A percentile compares a stretch with the other conserved stretches of the same genome.
Conservation (phyloP, 2,113 vertebrate species). For the Tragelaphus scriptus region DNA sequence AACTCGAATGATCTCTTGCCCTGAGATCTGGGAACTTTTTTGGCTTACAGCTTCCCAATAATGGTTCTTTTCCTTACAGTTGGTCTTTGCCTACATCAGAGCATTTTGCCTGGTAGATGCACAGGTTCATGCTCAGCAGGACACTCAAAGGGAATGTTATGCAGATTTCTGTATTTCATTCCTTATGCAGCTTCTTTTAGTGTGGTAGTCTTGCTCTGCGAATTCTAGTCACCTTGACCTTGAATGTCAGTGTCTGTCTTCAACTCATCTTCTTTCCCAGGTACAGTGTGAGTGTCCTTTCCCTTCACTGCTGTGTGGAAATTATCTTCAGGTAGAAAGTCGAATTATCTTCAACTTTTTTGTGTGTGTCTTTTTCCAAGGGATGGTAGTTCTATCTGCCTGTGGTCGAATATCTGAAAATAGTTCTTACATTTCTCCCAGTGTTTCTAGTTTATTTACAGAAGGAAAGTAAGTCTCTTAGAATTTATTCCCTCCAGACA, state of each 20-base stretch:
- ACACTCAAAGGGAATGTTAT: neutral
- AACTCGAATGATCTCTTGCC: neutral
- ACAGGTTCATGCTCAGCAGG: neutral
- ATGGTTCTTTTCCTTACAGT: neutral
- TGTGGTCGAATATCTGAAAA: neutral
- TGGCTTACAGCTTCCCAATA: neutral
- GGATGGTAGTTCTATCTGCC: neutral
- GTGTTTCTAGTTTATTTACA: neutral
- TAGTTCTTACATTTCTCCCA: neutral
- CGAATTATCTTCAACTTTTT: neutral
- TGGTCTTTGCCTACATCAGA: neutral
- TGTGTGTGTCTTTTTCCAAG: neutral
- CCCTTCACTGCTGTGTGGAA: neutral
- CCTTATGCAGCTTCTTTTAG: neutral
- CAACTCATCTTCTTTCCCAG: neutral
- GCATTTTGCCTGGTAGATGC: neutral
- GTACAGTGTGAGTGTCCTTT: neutral
- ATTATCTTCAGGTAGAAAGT: neutral
- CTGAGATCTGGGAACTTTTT: neutral
- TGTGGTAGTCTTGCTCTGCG: neutral
- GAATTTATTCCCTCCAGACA: neutral
- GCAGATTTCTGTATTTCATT: neutral
- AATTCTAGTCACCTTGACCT: neutral
- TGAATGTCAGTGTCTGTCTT: neutral
- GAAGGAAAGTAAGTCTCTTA: neutral